Evolutionary conservation across 2,113 vertebrate species (phyloP), one percentile per base, ranked within the genome.

Genomic region (Anolis sagrei): DNA sequence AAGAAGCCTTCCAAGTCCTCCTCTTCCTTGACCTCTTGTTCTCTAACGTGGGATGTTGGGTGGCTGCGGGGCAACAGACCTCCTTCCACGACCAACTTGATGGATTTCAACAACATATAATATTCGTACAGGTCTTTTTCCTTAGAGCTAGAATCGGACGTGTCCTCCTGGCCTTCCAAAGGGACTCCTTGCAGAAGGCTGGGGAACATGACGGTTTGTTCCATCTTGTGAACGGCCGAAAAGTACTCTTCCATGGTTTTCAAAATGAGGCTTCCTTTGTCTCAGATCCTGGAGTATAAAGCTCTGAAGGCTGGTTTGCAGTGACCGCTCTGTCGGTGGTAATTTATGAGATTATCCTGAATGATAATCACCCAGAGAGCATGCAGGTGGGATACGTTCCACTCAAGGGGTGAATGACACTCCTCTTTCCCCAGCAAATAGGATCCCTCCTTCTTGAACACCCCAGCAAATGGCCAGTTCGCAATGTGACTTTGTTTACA

Each of bases 181-280:
- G 94, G 95, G 64, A 97, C 93, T 0, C 98, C 98, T 78, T 95
- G 92, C 19, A 99, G 97, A 34, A 98, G 96, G 94, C 97, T 99
- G 70, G 98, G 98, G 85, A 99, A 95, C 95, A 99, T 97, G 68
- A 99, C 90, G 61, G 97, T 97, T 87, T 97, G 96, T 94, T 99
- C 98, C 98, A 99, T 99, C 94, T 97, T 94, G 2, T 88, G 94
- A 0, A 97, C 96, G 0, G 94, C 95, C 0, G 95, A 93, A 29
- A 95, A 95, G 95, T 98, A 99, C 83, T 91, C 90, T 76, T 95
- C 96, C 95, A 98, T 95, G 69, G 95, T 87, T 0, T 93, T 9
- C n/a, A 76, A 91, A 83, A 8, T 96, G 91, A 89, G 93, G 92
- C 88, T n/a, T 44, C 39, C 39, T 86, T 96, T 16, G 16, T n/a